A percentile compares a stretch with the other conserved stretches of the same genome.
These are phyloP conservation scores for Mimas tiliae DNA, from an alignment of 2,888 invertebrate genomes.

Conservation along the genomic window DNA sequence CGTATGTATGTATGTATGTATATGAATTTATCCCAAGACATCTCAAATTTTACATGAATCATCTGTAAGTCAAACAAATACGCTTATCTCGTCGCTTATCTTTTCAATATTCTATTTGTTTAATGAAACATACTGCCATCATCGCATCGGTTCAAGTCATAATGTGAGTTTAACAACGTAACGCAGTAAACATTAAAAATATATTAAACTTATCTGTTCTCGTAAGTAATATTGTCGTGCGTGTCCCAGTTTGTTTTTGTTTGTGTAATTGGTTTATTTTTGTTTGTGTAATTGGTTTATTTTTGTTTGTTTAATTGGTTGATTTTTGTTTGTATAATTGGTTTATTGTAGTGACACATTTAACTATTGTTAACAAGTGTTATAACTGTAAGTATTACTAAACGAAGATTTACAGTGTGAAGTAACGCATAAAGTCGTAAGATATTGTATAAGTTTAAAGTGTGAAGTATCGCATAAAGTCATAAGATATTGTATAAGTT, in stretches of 20 bases:
- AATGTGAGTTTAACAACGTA: constrained; percentile 13
- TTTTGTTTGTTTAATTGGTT: too few species aligned
- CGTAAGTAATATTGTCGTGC: constrained; percentile 2
- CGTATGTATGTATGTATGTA: too few species aligned
- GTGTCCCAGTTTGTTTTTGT: not conserved
- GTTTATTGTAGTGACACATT: not conserved
- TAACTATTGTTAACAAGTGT: not conserved
- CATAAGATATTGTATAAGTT: too few species aligned
- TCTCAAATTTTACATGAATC: too few species aligned
- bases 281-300: too few species aligned
- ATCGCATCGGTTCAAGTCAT: not conserved
- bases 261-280: not conserved
- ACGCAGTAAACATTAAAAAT: constrained; percentile 14
- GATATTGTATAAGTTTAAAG: too few species aligned
- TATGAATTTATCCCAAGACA: too few species aligned
- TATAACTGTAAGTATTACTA: not conserved
- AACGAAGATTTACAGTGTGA: too few species aligned
- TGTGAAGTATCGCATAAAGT: too few species aligned
- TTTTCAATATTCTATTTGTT: not conserved
- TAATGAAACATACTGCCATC: not conserved
- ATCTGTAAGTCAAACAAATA: too few species aligned
- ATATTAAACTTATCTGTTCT: constrained; percentile 13
- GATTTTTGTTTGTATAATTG: not conserved
- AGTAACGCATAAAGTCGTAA: too few species aligned
- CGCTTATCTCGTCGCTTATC: not conserved